These are phyloP conservation scores for Drosophila sulfurigaster DNA, from an alignment of 1,140 invertebrate genomes.

Conservation along the genomic window DNA sequence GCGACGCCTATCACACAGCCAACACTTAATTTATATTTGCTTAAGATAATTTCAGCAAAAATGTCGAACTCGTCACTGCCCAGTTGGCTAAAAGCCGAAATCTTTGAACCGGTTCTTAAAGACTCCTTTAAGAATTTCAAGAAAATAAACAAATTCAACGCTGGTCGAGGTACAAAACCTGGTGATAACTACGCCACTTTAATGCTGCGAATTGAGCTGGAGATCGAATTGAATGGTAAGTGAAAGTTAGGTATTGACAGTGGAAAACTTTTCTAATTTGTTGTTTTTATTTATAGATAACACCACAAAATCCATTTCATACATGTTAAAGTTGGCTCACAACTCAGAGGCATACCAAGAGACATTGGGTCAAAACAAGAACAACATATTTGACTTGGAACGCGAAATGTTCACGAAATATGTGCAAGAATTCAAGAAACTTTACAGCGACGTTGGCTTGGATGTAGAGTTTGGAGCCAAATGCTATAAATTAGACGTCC, in stretches of 20 bases:
- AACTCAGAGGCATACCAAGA: slow-evolving; percentile 34
- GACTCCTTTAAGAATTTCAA: slow-evolving; percentile 69
- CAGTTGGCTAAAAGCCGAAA: slow-evolving; percentile 84
- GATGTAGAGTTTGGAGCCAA: slow-evolving; percentile 69
- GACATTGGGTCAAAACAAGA: slow-evolving; percentile 24
- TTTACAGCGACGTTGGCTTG: slow-evolving; percentile 72
- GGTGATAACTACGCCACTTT: slow-evolving; percentile 77
- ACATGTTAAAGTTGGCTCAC: slow-evolving; percentile 68
- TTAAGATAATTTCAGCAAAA: neutral
- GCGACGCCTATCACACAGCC: neutral
- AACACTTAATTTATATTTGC: neutral
- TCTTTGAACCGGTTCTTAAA: slow-evolving; percentile 82
- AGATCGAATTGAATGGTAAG: slow-evolving; percentile 60
- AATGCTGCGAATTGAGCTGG: slow-evolving; percentile 67
- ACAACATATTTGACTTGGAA: slow-evolving; percentile 61
- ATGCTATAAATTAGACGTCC: slow-evolving; percentile 46
- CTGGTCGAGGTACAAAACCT: slow-evolving; percentile 47
- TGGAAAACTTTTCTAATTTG: neutral
- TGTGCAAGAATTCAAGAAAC: slow-evolving; percentile 64
- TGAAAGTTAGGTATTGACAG: too few species aligned
- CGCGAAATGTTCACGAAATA: slow-evolving; percentile 60
- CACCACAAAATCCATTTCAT: slow-evolving; percentile 36
- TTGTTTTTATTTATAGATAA: slow-evolving; percentile 33
- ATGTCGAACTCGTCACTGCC: slow-evolving; percentile 54
- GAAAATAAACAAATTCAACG: slow-evolving; percentile 52